Evolutionary conservation across 2,797 vertebrate genomes (phyloP).

Genomic region (Macroramphosus scolopax): DNA sequence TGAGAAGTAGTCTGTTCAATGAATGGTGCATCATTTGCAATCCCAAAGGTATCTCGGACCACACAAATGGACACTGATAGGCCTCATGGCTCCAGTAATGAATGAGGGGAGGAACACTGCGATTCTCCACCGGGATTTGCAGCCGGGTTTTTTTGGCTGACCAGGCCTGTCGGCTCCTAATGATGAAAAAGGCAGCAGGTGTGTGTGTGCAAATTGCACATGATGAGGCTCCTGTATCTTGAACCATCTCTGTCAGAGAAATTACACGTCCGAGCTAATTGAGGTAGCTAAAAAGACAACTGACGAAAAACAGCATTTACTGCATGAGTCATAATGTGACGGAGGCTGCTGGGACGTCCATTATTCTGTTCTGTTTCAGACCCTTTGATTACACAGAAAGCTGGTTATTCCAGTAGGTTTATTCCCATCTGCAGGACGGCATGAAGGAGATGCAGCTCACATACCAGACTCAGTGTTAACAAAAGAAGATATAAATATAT

Average conservation of each 20-base stretch:
- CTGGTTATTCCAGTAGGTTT: conserved; percentile 42
- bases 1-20: conserved; percentile 13
- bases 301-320: conserved; percentile 71
- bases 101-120: conserved; percentile 21
- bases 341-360: conserved; percentile 52
- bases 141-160: conserved; percentile 18
- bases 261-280: conserved; percentile 73
- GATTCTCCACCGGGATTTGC: conserved; percentile 28
- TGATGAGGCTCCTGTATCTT: conserved; percentile 63
- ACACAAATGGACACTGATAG: conserved; percentile 49
- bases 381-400: conserved; percentile 43
- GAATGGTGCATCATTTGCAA: conserved; percentile 36
- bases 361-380: conserved; percentile 54
- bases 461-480: conserved; percentile 30
- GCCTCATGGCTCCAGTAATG: conserved; percentile 38
- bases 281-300: conserved; percentile 57
- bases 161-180: conserved; percentile 52
- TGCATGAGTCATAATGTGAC: conserved; percentile 62
- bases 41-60: conserved; percentile 19
- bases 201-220: conserved; percentile 67
- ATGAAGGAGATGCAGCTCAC: conserved; percentile 27
- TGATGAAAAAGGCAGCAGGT: conserved; percentile 68
- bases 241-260: conserved; percentile 62
- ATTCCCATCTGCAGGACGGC: conserved; percentile 36
- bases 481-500: conserved; percentile 44